These are phyloP conservation scores for Sebastes hubbsi DNA, from an alignment of 2,797 vertebrate genomes.

Conservation along the genomic window DNA sequence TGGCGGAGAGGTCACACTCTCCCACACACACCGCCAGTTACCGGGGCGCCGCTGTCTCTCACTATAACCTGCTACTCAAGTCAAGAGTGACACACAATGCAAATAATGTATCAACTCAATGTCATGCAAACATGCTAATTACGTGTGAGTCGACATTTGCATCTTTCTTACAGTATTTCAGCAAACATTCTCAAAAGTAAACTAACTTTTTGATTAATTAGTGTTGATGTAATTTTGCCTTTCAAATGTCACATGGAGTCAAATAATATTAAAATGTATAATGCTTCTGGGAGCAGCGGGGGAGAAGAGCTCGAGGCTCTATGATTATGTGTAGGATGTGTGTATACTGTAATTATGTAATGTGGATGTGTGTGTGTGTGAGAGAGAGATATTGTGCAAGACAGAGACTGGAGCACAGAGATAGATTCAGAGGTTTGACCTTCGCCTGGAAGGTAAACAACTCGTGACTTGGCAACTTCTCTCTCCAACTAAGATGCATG, in stretches of 20 bases:
- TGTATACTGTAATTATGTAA: conserved; percentile 28
- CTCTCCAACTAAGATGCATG: neutral
- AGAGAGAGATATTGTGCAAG: neutral
- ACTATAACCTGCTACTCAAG: conserved; percentile 1
- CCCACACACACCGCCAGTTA: neutral
- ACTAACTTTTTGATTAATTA: neutral
- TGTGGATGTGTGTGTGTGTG: neutral
- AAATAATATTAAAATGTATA: neutral
- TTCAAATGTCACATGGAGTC: neutral
- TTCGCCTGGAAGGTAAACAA: conserved; percentile 60
- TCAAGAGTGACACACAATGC: neutral
- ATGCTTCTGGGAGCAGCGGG: neutral
- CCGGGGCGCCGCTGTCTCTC: neutral
- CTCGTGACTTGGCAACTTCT: conserved; percentile 61
- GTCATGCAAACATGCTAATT: neutral
- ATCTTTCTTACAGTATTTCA: neutral
- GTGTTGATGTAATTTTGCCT: neutral
- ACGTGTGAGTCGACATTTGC: neutral
- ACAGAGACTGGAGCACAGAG: neutral
- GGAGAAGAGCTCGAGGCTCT: neutral
- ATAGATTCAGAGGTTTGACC: conserved; percentile 27
- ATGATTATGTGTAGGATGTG: conserved; percentile 16
- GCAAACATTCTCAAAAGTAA: neutral
- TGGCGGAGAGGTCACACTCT: conserved; percentile 23
- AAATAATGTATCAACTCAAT: neutral